Conservation (phyloP, 2,113 vertebrate genomes). For the Peucedramus taeniatus region DNA sequence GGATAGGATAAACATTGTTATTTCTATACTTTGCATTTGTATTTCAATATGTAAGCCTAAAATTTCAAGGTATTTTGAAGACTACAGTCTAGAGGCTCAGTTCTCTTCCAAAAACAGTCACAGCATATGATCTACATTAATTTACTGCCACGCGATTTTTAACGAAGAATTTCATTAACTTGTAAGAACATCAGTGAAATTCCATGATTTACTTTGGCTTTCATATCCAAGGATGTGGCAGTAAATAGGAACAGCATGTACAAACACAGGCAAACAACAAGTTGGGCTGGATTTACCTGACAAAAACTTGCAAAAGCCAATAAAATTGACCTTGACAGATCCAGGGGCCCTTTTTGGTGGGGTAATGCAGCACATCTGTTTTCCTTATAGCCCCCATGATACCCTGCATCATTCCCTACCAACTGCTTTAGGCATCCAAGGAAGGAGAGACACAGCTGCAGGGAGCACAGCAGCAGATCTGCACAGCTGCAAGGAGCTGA, state of each 20-base stretch:
- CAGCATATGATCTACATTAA: background rate
- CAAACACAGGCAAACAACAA: background rate
- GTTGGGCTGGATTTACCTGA: slow-evolving; percentile 21
- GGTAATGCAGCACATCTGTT: slow-evolving; percentile 17
- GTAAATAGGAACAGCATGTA: background rate
- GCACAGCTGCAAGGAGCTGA: slow-evolving; percentile 30
- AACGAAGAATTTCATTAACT: slow-evolving; percentile 4
- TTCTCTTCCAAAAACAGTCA: background rate
- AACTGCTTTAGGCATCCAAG: slow-evolving; percentile 47
- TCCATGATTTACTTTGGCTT: background rate
- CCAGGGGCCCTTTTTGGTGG: background rate
- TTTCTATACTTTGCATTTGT: background rate
- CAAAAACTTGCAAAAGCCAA: background rate
- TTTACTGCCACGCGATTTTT: background rate
- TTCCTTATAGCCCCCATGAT: slow-evolving; percentile 34
- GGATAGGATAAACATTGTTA: background rate
- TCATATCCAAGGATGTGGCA: accelerated
- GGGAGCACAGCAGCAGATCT: slow-evolving; percentile 11
- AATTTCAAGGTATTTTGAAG: background rate
- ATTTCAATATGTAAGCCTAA: background rate
- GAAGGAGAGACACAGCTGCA: slow-evolving; percentile 23
- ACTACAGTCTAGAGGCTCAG: background rate
- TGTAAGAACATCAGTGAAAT: background rate
- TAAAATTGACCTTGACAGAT: background rate
- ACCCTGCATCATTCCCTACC: background rate